Base-by-base conservation (phyloP, 2,113 vertebrate species). In the Coryphaenoides rupestris region DNA sequence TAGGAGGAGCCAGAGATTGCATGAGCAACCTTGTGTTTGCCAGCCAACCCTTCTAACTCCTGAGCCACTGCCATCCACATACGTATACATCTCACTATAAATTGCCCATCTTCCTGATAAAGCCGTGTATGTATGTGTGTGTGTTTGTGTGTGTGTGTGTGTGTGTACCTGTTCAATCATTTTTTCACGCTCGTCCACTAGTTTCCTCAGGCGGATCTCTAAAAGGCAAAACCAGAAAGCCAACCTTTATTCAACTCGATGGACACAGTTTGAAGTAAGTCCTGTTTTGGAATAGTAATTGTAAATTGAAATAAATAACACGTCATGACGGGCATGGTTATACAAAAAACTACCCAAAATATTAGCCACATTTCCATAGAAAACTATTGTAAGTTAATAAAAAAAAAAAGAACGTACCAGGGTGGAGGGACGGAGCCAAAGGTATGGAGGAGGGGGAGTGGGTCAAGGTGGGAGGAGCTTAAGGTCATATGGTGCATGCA, bases 201-300 rank as follows among this genome's bases (percentile, higher is more conserved):
- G 91, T 70, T 91, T 99, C 82, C 93, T 94, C 83, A 98, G 85
- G 67, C 94, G 95, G 69, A 90, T 91, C 79, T 98, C 97, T 99
- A 81, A 19, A 92, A 91, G 78, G 88, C n/a, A 55, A 72, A 70
- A 55, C 19, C 52, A 54, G 52, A 54, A 55, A 22, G 19, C 2
- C 12, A 21, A 52, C 49, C n/a, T 21, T 21, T 19, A 7, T 21
- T 19, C 19, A 21, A 19, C 33, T 40, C 33, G 33, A 40, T 40
- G 5, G 28, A 33, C 28, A 4, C 28, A 9, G 1, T 33, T 5
- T 54, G 19, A 54, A 54, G 12, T 54, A 54, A 6, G 9, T 21
- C 6, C 1, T 19, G 50, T 53, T 53, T 53, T 3, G 17, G 1
- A 56, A 59, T 28, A 19, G 12, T 5, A 24, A 5, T 65, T 19